A percentile compares a stretch with the other conserved stretches of the same genome.
Conservation (phyloP, 2,113 vertebrate species). For the Pongo abelii region DNA sequence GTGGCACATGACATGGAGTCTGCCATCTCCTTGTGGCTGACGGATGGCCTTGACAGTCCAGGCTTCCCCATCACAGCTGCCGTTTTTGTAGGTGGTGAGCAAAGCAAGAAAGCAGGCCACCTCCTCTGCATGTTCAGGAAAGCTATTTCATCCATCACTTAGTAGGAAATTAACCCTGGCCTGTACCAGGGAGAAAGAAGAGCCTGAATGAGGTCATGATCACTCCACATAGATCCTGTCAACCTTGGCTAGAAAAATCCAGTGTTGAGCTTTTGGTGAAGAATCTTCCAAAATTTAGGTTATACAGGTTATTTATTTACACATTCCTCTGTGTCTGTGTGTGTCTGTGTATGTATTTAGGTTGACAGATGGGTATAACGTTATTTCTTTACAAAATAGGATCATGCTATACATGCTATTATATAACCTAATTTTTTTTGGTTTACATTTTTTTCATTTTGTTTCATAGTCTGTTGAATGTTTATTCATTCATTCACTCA, state of each 20-base stretch:
- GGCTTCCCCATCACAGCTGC: neutral
- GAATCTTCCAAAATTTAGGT: neutral
- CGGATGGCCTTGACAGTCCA: neutral
- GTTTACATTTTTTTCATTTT: neutral
- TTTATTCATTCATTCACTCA: neutral
- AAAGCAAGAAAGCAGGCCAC: neutral
- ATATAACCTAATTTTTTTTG: neutral
- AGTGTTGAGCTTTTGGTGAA: neutral
- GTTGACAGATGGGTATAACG: neutral
- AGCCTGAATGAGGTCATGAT: neutral
- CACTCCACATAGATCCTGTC: neutral
- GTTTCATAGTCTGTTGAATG: neutral
- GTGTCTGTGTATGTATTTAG: neutral
- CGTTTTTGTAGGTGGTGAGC: neutral
- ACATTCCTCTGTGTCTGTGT: neutral
- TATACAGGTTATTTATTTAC: no score
- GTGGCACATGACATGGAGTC: fast-evolving
- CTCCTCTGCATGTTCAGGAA: neutral
- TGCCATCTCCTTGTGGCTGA: neutral
- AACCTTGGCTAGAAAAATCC: neutral
- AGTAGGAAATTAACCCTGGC: neutral
- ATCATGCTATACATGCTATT: neutral
- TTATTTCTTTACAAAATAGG: neutral
- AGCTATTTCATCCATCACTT: neutral
- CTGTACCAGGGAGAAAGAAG: neutral